phyloP scores from a whole-genome alignment of 2,888 invertebrate genomes.

The Epirrhoe tristata region DNA sequence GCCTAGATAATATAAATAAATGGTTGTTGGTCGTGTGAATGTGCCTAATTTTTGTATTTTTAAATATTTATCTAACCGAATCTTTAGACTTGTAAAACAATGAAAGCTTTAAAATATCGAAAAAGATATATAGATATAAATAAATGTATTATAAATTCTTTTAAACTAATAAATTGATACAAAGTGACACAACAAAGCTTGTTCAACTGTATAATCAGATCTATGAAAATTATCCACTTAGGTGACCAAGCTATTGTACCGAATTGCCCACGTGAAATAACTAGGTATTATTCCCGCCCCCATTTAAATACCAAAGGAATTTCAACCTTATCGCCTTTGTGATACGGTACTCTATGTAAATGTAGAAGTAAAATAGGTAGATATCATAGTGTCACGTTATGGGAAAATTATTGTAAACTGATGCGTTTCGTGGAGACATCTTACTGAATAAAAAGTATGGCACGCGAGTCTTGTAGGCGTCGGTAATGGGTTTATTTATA shows the following conservation, averaged over 20 bases:
- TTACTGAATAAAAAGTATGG: conserved; percentile 43
- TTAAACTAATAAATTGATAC: conserved; percentile 11
- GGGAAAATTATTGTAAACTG: conserved; percentile 72
- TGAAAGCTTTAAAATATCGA: not conserved
- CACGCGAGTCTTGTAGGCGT: conserved; percentile 52
- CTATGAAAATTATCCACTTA: conserved; percentile 29
- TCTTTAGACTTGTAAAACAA: conserved; percentile 6
- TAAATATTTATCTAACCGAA: conserved; percentile 3
- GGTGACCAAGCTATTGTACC: conserved; percentile 37
- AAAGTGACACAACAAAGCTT: conserved; percentile 9
- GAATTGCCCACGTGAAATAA: conserved; percentile 38
- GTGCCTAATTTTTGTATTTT: conserved; percentile 25
- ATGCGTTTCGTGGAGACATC: conserved; percentile 45
- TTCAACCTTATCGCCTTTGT: conserved; percentile 13
- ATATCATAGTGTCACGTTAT: conserved; percentile 55
- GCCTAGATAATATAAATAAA: conserved; percentile 42
- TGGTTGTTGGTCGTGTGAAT: conserved; percentile 38
- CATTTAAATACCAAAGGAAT: not conserved
- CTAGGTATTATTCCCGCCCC: conserved; percentile 5
- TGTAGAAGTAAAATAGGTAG: conserved; percentile 23
- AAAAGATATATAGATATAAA: not conserved
- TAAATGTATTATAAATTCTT: not conserved
- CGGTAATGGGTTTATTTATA: conserved; percentile 55
- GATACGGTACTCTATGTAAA: conserved; percentile 6
- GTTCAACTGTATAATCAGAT: conserved; percentile 26